Percentiles rank a stretch among this genome's conserved stretches.
These are phyloP conservation scores for Scolopax rusticola DNA, from an alignment of 2,797 vertebrate species.

Conservation along the genomic window DNA sequence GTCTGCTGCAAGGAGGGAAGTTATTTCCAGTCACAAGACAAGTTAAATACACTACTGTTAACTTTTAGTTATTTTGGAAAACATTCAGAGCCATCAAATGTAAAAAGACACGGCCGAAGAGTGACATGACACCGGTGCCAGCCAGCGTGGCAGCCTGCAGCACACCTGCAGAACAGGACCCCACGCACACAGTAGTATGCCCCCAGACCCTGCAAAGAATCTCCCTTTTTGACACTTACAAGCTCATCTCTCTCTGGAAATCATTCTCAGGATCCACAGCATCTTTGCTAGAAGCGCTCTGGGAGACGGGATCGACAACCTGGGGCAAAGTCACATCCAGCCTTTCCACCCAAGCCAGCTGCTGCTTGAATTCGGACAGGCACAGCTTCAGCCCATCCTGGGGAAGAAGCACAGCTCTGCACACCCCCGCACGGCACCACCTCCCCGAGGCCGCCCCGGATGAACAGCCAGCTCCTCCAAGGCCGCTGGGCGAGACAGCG, in stretches of 20 bases:
- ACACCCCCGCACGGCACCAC: not conserved
- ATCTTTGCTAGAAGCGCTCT: slow-evolving; percentile 55
- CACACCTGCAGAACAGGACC: fast-evolving
- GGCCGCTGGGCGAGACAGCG: not conserved
- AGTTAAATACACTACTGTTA: not conserved
- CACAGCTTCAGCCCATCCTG: slow-evolving; percentile 90
- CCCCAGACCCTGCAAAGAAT: fast-evolving
- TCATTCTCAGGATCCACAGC: slow-evolving; percentile 88
- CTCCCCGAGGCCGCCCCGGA: not conserved
- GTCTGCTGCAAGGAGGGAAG: not conserved
- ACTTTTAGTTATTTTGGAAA: not conserved
- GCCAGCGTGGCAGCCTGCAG: fast-evolving
- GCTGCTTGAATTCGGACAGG: slow-evolving; percentile 85
- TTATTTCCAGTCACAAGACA: not conserved
- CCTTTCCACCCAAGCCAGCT: slow-evolving; percentile 91
- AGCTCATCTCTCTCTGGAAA: slow-evolving; percentile 96
- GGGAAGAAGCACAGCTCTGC: not conserved
- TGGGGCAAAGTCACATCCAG: slow-evolving; percentile 88
- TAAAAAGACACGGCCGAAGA: not conserved
- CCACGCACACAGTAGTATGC: fast-evolving
- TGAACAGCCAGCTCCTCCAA: not conserved
- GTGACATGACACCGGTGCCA: not conserved
- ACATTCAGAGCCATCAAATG: not conserved
- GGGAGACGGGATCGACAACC: slow-evolving; percentile 35
- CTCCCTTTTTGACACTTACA: slow-evolving; percentile 82